A percentile compares a stretch with the other conserved stretches of the same genome.
Evolutionary conservation across 2,113 vertebrate species (phyloP).

Genomic region (Corythornis madagascariensis): DNA sequence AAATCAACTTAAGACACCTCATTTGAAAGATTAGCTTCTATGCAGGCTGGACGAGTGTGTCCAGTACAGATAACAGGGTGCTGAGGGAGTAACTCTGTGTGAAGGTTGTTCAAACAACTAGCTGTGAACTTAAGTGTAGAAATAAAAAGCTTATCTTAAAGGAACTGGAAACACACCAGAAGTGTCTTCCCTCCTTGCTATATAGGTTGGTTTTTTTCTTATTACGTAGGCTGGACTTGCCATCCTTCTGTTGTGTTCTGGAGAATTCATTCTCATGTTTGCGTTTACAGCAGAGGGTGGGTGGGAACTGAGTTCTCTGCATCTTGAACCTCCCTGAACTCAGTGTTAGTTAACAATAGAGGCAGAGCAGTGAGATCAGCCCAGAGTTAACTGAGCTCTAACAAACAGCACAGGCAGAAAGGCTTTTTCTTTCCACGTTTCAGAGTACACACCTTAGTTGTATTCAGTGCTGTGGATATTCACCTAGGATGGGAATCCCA

Average conservation of each 20-base stretch:
- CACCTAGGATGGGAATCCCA: background rate
- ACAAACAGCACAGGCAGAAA: background rate
- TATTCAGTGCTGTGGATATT: background rate
- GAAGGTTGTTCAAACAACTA: background rate
- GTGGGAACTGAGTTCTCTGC: background rate
- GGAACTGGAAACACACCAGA: background rate
- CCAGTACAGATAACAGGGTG: background rate
- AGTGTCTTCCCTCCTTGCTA: background rate
- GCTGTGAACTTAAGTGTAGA: background rate
- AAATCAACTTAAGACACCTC: background rate
- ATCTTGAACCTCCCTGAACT: background rate
- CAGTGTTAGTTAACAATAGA: background rate
- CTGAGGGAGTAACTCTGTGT: background rate
- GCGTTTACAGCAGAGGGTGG: background rate
- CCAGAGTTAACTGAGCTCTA: background rate
- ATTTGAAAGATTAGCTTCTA: constrained; percentile 5
- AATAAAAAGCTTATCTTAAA: constrained; percentile 6
- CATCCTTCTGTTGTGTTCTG: background rate
- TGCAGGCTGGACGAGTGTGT: background rate
- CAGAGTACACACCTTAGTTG: background rate
- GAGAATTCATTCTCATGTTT: background rate
- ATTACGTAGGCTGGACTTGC: background rate
- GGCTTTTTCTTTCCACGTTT: background rate
- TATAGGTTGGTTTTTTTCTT: background rate
- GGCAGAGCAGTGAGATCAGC: background rate